These are phyloP conservation scores for Riparia riparia DNA, from an alignment of 2,113 vertebrate genomes.

Conservation along the genomic window DNA sequence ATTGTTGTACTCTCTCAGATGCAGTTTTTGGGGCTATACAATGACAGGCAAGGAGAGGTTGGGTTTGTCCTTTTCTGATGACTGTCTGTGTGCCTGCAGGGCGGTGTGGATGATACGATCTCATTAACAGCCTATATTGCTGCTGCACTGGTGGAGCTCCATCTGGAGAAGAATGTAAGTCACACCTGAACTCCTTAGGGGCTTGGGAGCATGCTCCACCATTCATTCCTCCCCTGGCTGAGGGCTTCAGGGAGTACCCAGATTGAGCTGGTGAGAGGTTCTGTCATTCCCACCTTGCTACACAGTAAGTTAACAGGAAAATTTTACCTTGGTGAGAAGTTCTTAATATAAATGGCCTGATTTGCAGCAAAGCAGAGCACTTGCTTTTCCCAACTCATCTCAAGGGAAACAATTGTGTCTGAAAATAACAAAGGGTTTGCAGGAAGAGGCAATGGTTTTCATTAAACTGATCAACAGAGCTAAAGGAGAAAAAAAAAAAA, in stretches of 20 bases:
- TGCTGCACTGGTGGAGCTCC: slow-evolving; percentile 77
- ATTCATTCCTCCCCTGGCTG: neutral
- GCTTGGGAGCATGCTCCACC: neutral
- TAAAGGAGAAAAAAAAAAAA: neutral
- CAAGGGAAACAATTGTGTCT: neutral
- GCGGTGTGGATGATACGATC: slow-evolving; percentile 81
- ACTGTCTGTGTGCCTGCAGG: slow-evolving; percentile 65
- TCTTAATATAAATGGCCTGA: neutral
- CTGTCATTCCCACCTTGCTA: neutral
- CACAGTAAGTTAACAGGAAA: neutral
- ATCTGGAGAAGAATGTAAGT: slow-evolving; percentile 33
- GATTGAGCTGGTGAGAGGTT: neutral
- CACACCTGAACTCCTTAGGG: neutral
- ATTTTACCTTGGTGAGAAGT: neutral
- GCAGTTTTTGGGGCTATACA: neutral
- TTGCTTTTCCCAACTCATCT: neutral
- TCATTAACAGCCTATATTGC: slow-evolving; percentile 82
- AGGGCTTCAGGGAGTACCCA: neutral
- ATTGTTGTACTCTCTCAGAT: neutral
- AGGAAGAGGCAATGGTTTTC: neutral
- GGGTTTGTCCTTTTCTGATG: neutral
- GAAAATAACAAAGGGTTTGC: neutral
- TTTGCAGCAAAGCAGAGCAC: neutral
- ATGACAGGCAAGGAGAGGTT: neutral
- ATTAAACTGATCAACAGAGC: neutral